Evolutionary conservation across 2,113 vertebrate genomes (phyloP).

Genomic region (Melanerpes formicivorus): DNA sequence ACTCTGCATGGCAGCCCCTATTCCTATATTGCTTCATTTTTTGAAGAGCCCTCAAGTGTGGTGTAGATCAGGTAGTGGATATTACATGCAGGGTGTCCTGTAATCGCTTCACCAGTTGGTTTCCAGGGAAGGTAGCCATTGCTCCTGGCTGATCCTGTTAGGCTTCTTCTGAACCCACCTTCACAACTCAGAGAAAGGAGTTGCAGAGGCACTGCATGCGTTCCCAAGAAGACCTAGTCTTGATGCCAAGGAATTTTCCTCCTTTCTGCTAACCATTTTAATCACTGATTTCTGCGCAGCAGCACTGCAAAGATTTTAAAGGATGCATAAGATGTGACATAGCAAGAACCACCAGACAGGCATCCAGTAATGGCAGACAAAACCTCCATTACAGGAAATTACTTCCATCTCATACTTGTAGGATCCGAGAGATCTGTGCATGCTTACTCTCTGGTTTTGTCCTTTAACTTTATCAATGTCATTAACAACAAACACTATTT

Average conservation of each 20-base stretch:
- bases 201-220: not conserved
- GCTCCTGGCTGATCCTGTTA: not conserved
- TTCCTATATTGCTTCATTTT: not conserved
- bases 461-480: not conserved
- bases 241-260: not conserved
- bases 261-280: conserved; percentile 13
- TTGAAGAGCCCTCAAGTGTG: not conserved
- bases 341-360: not conserved
- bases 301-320: conserved; percentile 10
- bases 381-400: not conserved
- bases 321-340: not conserved
- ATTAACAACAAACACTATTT: not conserved
- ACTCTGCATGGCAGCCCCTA: not conserved
- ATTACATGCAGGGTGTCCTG: not conserved
- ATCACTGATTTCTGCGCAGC: not conserved
- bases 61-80: not conserved
- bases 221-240: not conserved
- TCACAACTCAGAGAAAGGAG: not conserved
- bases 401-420: not conserved
- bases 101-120: rapidly evolving
- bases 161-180: not conserved
- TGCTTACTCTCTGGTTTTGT: not conserved
- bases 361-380: not conserved
- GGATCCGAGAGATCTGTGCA: not conserved
- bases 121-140: not conserved